Percentiles rank a stretch among this genome's conserved stretches.
Evolutionary conservation across 1,140 invertebrate genomes (phyloP).

Genomic region (Rhynchophorus ferrugineus): DNA sequence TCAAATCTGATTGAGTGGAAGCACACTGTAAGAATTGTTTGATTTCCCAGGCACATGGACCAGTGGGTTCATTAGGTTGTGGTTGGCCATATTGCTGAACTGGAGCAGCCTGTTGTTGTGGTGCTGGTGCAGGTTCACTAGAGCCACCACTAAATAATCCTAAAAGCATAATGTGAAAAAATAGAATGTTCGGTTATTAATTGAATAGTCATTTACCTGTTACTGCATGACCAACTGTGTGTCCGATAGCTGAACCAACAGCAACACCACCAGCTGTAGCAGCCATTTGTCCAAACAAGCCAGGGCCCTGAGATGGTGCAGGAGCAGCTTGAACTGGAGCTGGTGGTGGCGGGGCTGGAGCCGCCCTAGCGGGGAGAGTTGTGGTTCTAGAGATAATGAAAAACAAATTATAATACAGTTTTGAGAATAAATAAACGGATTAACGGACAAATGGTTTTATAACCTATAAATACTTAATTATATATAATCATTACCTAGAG

Average conservation of each 20-base stretch:
- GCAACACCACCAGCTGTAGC: slow-evolving; percentile 86
- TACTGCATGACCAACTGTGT: slow-evolving; percentile 74
- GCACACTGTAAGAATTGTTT: slow-evolving; percentile 86
- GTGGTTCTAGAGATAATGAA: slow-evolving; percentile 23
- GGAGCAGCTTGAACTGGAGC: slow-evolving; percentile 44
- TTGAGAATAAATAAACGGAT: neutral
- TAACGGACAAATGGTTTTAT: neutral
- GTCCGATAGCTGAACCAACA: slow-evolving; percentile 80
- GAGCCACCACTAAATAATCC: slow-evolving; percentile 68
- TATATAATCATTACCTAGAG: slow-evolving; percentile 17
- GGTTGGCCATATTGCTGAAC: slow-evolving; percentile 35
- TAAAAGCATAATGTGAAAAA: slow-evolving; percentile 16
- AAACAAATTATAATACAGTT: slow-evolving; percentile 3
- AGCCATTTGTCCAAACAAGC: slow-evolving; percentile 79
- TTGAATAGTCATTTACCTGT: slow-evolving; percentile 46
- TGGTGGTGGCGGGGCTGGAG: slow-evolving; percentile 45
- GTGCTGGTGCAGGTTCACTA: slow-evolving; percentile 46
- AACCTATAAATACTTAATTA: slow-evolving; percentile 1
- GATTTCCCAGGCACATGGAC: slow-evolving; percentile 81
- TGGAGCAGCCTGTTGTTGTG: slow-evolving; percentile 34
- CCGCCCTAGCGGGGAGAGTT: slow-evolving; percentile 42
- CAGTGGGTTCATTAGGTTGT: slow-evolving; percentile 46
- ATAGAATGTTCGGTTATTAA: neutral
- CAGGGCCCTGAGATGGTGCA: slow-evolving; percentile 57
- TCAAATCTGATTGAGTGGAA: slow-evolving; percentile 72